Evolutionary conservation across 2,888 invertebrate species (phyloP).

Genomic region (Tetragonisca angustula): DNA sequence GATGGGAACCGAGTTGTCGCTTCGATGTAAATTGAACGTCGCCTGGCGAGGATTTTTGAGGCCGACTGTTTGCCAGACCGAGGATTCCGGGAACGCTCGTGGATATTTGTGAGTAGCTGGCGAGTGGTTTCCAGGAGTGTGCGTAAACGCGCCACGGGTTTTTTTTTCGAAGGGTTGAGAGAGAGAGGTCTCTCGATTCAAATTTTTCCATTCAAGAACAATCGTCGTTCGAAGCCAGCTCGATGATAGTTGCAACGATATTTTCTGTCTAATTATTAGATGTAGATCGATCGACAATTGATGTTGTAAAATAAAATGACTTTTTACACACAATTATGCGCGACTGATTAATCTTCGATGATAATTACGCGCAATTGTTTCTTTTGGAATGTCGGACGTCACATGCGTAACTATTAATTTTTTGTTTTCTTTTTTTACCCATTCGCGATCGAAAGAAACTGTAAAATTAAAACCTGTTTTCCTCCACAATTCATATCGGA

Average conservation of each 20-base stretch:
- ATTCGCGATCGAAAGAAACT: no score
- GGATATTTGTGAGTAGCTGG: conserved; percentile 1
- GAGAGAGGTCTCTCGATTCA: background rate
- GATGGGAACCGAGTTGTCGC: background rate
- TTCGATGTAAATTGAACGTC: conserved; percentile 12
- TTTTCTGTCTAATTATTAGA: background rate
- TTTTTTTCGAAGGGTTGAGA: background rate
- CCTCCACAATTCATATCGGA: no score
- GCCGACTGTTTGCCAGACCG: background rate
- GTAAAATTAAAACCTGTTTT: no score
- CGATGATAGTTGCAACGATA: background rate
- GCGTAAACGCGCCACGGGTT: background rate
- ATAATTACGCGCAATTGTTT: background rate
- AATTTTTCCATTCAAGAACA: no score
- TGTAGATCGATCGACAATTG: no score
- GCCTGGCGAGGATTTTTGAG: background rate
- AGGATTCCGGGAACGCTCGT: conserved; percentile 1
- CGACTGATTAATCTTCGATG: background rate
- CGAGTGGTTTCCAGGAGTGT: background rate
- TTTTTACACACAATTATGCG: background rate
- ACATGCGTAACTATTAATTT: background rate
- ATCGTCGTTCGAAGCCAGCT: no score
- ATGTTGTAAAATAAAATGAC: background rate
- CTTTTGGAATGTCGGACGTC: background rate
- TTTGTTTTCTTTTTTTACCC: no score